These are phyloP conservation scores for Camponotus floridanus DNA, from an alignment of 1,140 invertebrate genomes.

Conservation along the genomic window DNA sequence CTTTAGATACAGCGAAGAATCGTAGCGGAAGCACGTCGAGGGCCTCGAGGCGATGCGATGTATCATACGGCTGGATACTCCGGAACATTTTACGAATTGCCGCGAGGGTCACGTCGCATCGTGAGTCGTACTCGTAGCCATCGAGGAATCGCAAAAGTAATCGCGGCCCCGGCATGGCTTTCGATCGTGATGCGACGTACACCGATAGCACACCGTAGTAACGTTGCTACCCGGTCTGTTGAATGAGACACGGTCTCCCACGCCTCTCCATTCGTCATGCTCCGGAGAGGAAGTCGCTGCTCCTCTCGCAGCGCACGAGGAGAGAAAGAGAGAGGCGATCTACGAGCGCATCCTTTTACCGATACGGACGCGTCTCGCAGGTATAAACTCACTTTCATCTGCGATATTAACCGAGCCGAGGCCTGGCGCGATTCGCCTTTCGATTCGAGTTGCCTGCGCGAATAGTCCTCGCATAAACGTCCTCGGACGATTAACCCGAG, in stretches of 20 bases:
- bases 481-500: slow-evolving; percentile 46
- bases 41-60: slow-evolving; percentile 36
- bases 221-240: slow-evolving; percentile 22
- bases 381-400: slow-evolving; percentile 60
- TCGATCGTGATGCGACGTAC: slow-evolving; percentile 56
- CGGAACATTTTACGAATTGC: slow-evolving; percentile 33
- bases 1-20: neutral
- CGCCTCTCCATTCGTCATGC: slow-evolving; percentile 54
- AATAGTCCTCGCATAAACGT: slow-evolving; percentile 25
- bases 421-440: slow-evolving; percentile 44
- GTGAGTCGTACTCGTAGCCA: neutral
- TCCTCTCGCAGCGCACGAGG: neutral
- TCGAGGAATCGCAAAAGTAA: slow-evolving; percentile 28
- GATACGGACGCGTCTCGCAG: slow-evolving; percentile 31
- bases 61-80: slow-evolving; percentile 40
- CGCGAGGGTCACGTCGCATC: slow-evolving; percentile 41
- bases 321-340: slow-evolving; percentile 36
- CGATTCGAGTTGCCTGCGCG: slow-evolving; percentile 24
- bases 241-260: slow-evolving; percentile 61
- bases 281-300: slow-evolving; percentile 32
- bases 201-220: slow-evolving; percentile 47
- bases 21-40: slow-evolving; percentile 36
- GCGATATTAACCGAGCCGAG: slow-evolving; percentile 56
- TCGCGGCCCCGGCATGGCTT: slow-evolving; percentile 21
- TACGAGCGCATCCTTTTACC: slow-evolving; percentile 56